Percentiles rank a stretch among this genome's conserved stretches.
phyloP scores from a whole-genome alignment of 2,888 invertebrate genomes.

The Nomada lathburiana region DNA sequence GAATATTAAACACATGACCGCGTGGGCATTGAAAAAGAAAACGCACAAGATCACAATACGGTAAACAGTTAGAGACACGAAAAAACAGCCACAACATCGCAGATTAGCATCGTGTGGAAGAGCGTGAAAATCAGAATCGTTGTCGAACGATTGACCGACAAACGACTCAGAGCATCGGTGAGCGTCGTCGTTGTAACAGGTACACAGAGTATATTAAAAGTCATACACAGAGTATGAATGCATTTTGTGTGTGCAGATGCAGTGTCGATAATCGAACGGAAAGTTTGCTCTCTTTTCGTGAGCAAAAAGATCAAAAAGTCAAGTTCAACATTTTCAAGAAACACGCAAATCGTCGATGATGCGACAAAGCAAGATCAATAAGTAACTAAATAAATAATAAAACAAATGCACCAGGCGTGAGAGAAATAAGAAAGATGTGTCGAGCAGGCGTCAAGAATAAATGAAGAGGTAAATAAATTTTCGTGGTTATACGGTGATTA shows the following conservation, averaged over 20 bases:
- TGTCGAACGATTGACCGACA: background rate
- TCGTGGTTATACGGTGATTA: slow-evolving; percentile 51
- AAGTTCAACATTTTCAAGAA: background rate
- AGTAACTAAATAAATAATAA: background rate
- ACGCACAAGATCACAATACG: slow-evolving; percentile 14
- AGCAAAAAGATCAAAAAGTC: background rate
- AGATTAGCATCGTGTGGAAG: slow-evolving; percentile 9
- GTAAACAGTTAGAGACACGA: slow-evolving; percentile 20
- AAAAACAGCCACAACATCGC: slow-evolving; percentile 33
- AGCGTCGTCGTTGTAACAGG: background rate
- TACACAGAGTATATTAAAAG: background rate
- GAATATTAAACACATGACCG: background rate
- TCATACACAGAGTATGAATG: slow-evolving; percentile 3
- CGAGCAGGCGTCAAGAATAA: slow-evolving; percentile 15
- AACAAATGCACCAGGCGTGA: background rate
- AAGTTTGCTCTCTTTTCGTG: background rate
- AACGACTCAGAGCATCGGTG: background rate
- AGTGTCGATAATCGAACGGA: slow-evolving; percentile 28
- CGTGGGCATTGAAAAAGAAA: slow-evolving; percentile 1
- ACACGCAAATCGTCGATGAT: slow-evolving; percentile 2
- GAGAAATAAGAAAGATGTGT: background rate
- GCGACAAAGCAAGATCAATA: slow-evolving; percentile 20
- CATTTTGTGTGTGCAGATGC: slow-evolving; percentile 41
- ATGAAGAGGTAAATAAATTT: slow-evolving; percentile 43
- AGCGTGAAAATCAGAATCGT: slow-evolving; percentile 1